A percentile compares a stretch with the other conserved stretches of the same genome.
Conservation (phyloP, 2,797 vertebrate genomes). For the Picus viridis region DNA sequence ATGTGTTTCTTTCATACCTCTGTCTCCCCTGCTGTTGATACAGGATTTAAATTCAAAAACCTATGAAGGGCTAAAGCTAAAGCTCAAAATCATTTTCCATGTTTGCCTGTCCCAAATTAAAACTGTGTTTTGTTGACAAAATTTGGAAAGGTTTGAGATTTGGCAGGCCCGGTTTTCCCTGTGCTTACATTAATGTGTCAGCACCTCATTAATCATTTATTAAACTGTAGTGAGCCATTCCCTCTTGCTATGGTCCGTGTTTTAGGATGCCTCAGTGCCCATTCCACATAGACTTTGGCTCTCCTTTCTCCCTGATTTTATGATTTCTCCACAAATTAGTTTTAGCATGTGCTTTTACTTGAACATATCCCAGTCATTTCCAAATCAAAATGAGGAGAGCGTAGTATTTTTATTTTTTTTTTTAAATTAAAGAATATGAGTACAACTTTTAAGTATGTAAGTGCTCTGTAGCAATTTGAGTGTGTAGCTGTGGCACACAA, state of each 20-base stretch:
- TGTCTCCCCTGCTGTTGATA: slow-evolving; percentile 56
- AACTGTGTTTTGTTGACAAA: slow-evolving; percentile 78
- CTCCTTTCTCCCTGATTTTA: slow-evolving; percentile 51
- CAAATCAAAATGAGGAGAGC: slow-evolving; percentile 49
- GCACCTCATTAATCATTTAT: slow-evolving; percentile 75
- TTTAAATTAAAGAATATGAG: slow-evolving; percentile 64
- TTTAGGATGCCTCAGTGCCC: slow-evolving; percentile 60
- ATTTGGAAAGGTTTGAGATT: slow-evolving; percentile 73
- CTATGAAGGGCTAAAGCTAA: slow-evolving; percentile 54
- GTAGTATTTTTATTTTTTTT: slow-evolving; percentile 38
- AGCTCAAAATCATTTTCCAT: slow-evolving; percentile 64
- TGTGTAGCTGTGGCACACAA: not conserved
- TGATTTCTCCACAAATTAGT: slow-evolving; percentile 70
- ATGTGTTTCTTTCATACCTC: slow-evolving; percentile 51
- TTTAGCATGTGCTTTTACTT: slow-evolving; percentile 60
- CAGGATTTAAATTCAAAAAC: slow-evolving; percentile 62
- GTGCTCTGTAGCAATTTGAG: slow-evolving; percentile 15
- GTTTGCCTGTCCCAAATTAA: slow-evolving; percentile 75
- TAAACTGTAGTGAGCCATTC: slow-evolving; percentile 62
- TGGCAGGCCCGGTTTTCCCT: slow-evolving; percentile 71
- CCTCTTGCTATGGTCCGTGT: slow-evolving; percentile 51
- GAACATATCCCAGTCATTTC: slow-evolving; percentile 42
- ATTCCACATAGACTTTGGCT: slow-evolving; percentile 52
- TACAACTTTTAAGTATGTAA: slow-evolving; percentile 31
- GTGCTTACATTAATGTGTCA: slow-evolving; percentile 74